phyloP scores from a whole-genome alignment of 1,140 invertebrate species.

The Drosophila takahashii region DNA sequence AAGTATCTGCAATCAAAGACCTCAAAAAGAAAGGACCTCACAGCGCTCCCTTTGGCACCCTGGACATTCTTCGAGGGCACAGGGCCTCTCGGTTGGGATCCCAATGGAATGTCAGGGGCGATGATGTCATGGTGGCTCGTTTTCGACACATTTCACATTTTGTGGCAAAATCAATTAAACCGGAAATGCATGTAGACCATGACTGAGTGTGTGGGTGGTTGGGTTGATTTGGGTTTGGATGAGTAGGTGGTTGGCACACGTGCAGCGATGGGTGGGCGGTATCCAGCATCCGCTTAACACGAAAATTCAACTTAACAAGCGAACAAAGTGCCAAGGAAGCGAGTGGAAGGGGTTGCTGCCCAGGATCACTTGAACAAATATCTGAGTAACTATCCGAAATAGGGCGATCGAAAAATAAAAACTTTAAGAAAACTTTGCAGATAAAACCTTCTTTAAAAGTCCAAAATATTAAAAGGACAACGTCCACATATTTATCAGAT shows the following conservation, averaged over 20 bases:
- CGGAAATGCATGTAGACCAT: constrained; percentile 75
- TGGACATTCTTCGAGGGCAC: constrained; percentile 18
- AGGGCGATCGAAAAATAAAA: too few species aligned
- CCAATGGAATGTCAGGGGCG: background rate
- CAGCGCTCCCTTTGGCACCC: background rate
- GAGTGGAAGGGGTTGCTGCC: constrained; percentile 10
- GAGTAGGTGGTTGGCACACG: constrained; percentile 31
- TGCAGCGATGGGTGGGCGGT: constrained; percentile 33
- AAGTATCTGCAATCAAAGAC: constrained; percentile 68
- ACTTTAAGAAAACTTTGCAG: too few species aligned
- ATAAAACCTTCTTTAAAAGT: too few species aligned
- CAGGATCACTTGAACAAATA: constrained; percentile 4
- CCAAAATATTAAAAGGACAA: too few species aligned
- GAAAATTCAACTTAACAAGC: constrained; percentile 79
- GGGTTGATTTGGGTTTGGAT: constrained; percentile 1
- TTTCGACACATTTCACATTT: constrained; percentile 78
- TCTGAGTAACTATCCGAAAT: too few species aligned
- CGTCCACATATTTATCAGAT: too few species aligned
- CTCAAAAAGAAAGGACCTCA: constrained; percentile 27
- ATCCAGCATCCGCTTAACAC: constrained; percentile 68
- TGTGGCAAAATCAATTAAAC: constrained; percentile 81
- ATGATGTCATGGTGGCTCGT: constrained; percentile 52
- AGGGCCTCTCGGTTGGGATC: background rate
- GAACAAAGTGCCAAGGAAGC: constrained; percentile 59
- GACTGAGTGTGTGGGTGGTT: constrained; percentile 28